These are phyloP conservation scores for Vandiemenella viatica DNA, from an alignment of 2,888 invertebrate genomes.

Conservation along the genomic window DNA sequence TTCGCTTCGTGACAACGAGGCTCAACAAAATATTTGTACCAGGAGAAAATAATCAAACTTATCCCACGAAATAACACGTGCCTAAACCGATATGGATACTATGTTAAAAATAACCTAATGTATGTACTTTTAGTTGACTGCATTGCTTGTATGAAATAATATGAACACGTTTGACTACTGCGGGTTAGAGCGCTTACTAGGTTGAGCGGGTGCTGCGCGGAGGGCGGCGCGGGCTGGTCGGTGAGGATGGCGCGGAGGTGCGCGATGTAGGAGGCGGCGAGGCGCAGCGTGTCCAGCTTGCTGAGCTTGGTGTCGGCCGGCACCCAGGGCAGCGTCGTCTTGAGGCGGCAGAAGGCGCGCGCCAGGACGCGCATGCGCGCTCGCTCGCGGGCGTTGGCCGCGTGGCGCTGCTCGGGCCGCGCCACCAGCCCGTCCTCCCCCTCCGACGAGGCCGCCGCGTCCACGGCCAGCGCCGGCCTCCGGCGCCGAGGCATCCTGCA, in stretches of 20 bases:
- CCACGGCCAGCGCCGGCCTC: background rate
- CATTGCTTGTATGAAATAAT: too few species aligned
- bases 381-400: conserved; percentile 85
- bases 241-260: conserved; percentile 71
- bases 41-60: too few species aligned
- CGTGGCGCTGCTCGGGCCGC: conserved; percentile 61
- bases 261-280: conserved; percentile 88
- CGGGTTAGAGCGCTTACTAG: too few species aligned
- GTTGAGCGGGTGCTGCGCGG: conserved; percentile 46
- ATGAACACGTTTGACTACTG: too few species aligned
- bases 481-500: background rate
- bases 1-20: too few species aligned
- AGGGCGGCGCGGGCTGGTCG: conserved; percentile 37
- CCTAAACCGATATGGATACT: too few species aligned
- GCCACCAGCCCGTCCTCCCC: conserved; percentile 12
- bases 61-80: too few species aligned
- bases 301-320: conserved; percentile 91
- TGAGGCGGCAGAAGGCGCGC: conserved; percentile 63
- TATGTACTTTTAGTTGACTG: too few species aligned
- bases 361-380: conserved; percentile 87
- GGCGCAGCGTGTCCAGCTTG: conserved; percentile 79
- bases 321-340: conserved; percentile 80
- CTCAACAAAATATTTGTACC: too few species aligned
- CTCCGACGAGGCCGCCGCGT: too few species aligned
- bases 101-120: too few species aligned